Percentiles rank a stretch among this genome's conserved stretches.
Conservation (phyloP, 2,888 invertebrate genomes). For the Prosopocoilus inquinatus region DNA sequence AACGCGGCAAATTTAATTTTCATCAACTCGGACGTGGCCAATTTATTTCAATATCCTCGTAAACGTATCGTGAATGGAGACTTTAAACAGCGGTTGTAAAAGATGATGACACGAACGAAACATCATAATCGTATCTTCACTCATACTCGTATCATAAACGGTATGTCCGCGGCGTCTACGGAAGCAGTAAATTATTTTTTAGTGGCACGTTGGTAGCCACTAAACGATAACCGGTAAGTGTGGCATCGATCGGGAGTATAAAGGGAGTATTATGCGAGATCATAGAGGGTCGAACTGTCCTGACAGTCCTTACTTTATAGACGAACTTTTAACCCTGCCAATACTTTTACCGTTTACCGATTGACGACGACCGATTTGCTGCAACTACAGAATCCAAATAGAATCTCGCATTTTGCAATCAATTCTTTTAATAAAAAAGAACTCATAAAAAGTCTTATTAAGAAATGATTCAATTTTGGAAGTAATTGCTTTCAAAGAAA, state of each 20-base stretch:
- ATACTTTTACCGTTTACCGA: too few relatives aligned
- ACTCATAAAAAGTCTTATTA: too few relatives aligned
- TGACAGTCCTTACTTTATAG: too few relatives aligned
- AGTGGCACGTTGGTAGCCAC: neutral
- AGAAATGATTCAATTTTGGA: too few relatives aligned
- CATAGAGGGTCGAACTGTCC: neutral
- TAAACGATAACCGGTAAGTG: slow-evolving; percentile 1
- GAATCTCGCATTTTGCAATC: too few relatives aligned
- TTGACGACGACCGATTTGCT: too few relatives aligned
- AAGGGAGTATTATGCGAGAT: neutral
- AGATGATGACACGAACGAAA: neutral
- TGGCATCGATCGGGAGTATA: neutral
- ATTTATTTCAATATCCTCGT: neutral
- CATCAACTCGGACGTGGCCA: neutral
- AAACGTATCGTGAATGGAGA: neutral
- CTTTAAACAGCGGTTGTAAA: neutral
- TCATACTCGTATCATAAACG: neutral
- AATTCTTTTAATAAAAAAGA: too few relatives aligned
- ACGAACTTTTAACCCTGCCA: too few relatives aligned
- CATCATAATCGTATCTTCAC: neutral
- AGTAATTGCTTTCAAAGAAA: too few relatives aligned
- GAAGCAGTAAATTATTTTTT: neutral
- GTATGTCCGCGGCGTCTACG: neutral
- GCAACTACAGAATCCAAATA: too few relatives aligned
- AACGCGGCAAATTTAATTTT: too few relatives aligned